These are phyloP conservation scores for Apis laboriosa DNA, from an alignment of 1,140 invertebrate genomes.

Conservation along the genomic window DNA sequence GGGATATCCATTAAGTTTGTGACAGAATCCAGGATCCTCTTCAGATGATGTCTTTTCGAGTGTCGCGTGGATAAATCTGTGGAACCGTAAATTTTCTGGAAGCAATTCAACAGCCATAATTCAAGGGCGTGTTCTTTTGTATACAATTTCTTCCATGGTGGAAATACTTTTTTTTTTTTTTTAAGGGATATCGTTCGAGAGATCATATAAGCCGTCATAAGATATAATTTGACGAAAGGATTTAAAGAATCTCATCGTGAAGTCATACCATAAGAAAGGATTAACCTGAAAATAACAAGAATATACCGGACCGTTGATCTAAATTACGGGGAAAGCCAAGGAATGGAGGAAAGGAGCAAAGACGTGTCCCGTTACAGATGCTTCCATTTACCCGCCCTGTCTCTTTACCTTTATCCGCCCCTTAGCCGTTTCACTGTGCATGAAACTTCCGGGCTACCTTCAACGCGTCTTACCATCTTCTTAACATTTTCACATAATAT, in stretches of 20 bases:
- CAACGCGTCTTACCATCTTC: neutral
- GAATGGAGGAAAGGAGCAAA: slow-evolving; percentile 17
- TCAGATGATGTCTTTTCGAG: neutral
- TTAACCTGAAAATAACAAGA: neutral
- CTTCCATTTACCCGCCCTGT: slow-evolving; percentile 39
- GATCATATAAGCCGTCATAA: no score
- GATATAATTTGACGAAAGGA: neutral
- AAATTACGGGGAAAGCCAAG: slow-evolving; percentile 43
- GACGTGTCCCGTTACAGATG: slow-evolving; percentile 32
- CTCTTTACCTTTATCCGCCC: slow-evolving; percentile 36
- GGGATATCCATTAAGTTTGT: no score
- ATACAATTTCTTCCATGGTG: neutral
- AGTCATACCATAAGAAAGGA: neutral
- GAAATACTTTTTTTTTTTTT: neutral
- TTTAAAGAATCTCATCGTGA: neutral
- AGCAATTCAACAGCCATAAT: neutral
- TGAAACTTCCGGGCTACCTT: neutral
- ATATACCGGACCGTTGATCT: slow-evolving; percentile 14
- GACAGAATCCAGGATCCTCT: neutral
- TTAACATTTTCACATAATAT: neutral
- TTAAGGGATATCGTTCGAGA: neutral
- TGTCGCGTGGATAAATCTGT: neutral
- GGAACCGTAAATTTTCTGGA: neutral
- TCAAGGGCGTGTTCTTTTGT: neutral
- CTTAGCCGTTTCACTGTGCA: slow-evolving; percentile 20